These are phyloP conservation scores for Parazoanthus darwini DNA, from an alignment of 92 coral and sea anemone genomes.

Conservation along the genomic window DNA sequence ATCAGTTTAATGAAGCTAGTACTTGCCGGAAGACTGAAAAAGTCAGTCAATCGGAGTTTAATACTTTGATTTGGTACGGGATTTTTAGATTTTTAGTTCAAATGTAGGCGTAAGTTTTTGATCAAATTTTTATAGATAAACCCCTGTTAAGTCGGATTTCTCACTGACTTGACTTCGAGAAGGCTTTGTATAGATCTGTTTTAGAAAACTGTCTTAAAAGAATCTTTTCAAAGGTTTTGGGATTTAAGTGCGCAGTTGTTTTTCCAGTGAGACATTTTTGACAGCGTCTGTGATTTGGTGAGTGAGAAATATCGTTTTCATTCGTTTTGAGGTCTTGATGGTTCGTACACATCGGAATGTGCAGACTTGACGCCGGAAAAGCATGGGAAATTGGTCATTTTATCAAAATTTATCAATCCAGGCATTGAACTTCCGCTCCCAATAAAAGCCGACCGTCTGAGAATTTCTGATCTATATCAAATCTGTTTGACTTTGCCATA, in stretches of 20 bases:
- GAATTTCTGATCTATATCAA: neutral
- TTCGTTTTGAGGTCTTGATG: neutral
- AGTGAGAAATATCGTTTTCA: neutral
- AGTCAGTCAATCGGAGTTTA: no score
- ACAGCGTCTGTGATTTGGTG: neutral
- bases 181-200: no score
- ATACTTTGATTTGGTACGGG: neutral
- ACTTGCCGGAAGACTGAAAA: neutral
- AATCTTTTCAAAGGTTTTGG: no score
- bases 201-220: no score
- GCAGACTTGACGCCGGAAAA: conserved; percentile 21
- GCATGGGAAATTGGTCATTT: conserved; percentile 27
- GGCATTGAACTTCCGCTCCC: conserved; percentile 12
- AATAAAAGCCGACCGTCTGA: conserved; percentile 1
- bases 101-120: neutral
- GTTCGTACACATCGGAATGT: conserved; percentile 29
- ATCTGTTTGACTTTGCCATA: conserved; percentile 4
- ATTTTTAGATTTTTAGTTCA: neutral
- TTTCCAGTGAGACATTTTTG: neutral
- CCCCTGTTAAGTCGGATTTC: neutral
- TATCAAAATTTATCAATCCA: conserved; percentile 31
- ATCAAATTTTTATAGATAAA: neutral
- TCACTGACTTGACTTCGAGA: neutral
- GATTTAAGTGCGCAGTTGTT: neutral
- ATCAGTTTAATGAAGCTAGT: neutral